These are phyloP conservation scores for Spilogale gracilis DNA, from an alignment of 2,113 vertebrate genomes.

Conservation along the genomic window DNA sequence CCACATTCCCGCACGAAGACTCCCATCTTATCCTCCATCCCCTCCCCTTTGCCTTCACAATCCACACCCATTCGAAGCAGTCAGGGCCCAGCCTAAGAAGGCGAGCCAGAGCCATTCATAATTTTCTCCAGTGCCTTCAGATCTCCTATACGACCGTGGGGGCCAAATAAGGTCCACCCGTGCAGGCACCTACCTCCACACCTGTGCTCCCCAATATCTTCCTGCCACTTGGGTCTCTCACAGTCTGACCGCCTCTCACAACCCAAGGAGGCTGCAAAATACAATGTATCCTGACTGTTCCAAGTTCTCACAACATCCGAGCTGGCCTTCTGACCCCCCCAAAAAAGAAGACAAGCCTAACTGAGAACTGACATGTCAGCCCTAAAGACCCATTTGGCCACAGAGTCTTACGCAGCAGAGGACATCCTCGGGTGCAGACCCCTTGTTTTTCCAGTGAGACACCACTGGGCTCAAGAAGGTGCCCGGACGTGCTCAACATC, in stretches of 20 bases:
- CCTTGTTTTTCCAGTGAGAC: not conserved
- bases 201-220: not conserved
- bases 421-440: too few relatives aligned
- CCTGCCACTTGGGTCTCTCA: not conserved
- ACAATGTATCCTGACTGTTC: fast-evolving
- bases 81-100: not conserved
- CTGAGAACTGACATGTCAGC: fast-evolving
- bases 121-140: not conserved
- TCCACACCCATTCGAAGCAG: not conserved
- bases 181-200: not conserved
- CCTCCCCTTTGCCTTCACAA: not conserved
- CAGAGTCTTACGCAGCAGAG: not conserved
- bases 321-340: not conserved
- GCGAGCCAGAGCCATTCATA: fast-evolving
- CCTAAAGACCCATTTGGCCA: not conserved
- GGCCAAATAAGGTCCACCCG: not conserved
- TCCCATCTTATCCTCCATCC: not conserved
- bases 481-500: fast-evolving
- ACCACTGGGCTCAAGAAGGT: not conserved
- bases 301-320: fast-evolving
- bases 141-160: fast-evolving
- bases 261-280: not conserved
- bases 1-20: not conserved
- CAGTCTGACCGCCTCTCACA: not conserved
- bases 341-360: not conserved